Evolutionary conservation across 2,113 vertebrate genomes (phyloP).

Genomic region (Formicarius rufipectus): DNA sequence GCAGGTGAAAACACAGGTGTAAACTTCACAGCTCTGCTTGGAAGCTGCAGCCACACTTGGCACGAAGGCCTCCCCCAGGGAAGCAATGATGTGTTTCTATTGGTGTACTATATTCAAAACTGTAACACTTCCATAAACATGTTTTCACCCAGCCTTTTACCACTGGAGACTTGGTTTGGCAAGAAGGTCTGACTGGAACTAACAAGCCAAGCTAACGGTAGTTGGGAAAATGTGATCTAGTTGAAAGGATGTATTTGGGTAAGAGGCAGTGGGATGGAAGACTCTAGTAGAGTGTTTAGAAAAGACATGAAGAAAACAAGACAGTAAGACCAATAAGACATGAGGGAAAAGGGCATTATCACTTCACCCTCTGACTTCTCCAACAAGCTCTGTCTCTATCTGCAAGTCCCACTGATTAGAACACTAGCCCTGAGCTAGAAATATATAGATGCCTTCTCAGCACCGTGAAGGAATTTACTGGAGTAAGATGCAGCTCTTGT

Average conservation of each 20-base stretch:
- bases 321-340: neutral
- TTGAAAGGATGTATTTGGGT: neutral
- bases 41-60: neutral
- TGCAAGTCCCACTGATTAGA: neutral
- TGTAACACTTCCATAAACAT: neutral
- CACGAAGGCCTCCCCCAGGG: accelerated
- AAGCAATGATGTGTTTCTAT: neutral
- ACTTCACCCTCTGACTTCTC: neutral
- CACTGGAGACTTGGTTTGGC: neutral
- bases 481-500: neutral
- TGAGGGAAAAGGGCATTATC: neutral
- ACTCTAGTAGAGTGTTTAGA: neutral
- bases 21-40: neutral
- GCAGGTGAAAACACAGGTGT: neutral
- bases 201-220: neutral
- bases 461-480: neutral
- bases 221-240: neutral
- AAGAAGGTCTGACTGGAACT: neutral
- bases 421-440: neutral
- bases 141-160: neutral
- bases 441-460: neutral
- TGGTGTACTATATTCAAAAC: neutral
- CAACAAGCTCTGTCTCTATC: neutral
- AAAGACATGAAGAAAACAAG: neutral
- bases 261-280: neutral